Base-by-base conservation (phyloP, 2,113 vertebrate species). In the Osmerus eperlanus region DNA sequence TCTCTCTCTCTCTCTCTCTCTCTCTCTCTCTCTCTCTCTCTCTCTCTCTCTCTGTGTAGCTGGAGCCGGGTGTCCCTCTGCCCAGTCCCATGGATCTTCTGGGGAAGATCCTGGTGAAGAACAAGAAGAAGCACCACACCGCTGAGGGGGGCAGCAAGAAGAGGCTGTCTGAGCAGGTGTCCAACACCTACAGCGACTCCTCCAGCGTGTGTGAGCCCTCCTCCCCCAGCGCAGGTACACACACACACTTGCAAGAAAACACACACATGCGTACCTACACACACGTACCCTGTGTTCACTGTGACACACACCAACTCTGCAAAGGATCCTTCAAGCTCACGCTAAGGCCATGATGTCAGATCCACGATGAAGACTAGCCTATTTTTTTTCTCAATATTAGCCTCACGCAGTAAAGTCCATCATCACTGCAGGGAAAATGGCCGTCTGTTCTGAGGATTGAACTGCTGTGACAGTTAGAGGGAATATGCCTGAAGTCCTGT, bases 101-200 rank as follows among this genome's bases (percentile, higher is more conserved):
- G 92, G 96, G 97, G 65, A 99, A 99, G 88, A 99, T 99, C 1
- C 87, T 99, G 67, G 95, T 99, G 81, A 99, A 99, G 86, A 99
- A 99, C 90, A 99, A 99, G 83, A 99, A 99, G 90, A 98, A 97
- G 68, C 96, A 96, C 0, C 95, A 94, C 72, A 99, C 99, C 74
- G 89, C 91, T 0, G 92, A 94, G 8, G 95, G 96, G 32, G 94
- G 95, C 73, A 89, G 90, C 14, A 98, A 98, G 86, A 99, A 99
- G 90, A 97, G 97, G 23, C 93, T 99, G 6, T 92, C 93, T 0
- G 97, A 99, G 84, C 96, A 98, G 81, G 95, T 94, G 15, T 98
- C 96, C 62, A 98, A 95, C 88, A 94, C 95, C 0, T 97, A 80
- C 91, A 98, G 97, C 0, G 97, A 99, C 71, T 93, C 96, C 0